These are phyloP conservation scores for Pygoscelis antarcticus DNA, from an alignment of 2,113 vertebrate genomes.

Conservation along the genomic window DNA sequence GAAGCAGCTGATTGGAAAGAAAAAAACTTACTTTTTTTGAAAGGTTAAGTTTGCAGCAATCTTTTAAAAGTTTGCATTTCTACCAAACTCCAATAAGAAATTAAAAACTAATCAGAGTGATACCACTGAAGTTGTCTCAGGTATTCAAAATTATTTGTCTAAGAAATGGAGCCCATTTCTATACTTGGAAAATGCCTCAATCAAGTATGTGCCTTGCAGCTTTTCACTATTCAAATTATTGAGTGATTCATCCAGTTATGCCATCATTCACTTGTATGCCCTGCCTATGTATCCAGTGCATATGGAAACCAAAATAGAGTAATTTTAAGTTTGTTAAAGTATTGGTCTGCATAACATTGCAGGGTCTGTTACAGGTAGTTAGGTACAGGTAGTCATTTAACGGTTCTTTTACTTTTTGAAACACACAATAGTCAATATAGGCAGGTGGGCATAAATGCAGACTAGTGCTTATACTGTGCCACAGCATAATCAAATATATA, in stretches of 20 bases:
- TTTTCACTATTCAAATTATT: not conserved
- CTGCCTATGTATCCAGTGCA: not conserved
- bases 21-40: accelerated
- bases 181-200: not conserved
- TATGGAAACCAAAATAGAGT: not conserved
- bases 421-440: not conserved
- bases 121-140: not conserved
- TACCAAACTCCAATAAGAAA: not conserved
- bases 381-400: not conserved
- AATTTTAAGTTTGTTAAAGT: not conserved
- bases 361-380: not conserved
- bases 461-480: not conserved
- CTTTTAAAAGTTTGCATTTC: not conserved
- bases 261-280: not conserved
- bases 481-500: not conserved
- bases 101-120: not conserved
- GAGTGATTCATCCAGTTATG: not conserved
- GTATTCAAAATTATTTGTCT: not conserved
- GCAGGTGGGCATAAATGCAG: not conserved
- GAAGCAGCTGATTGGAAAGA: not conserved
- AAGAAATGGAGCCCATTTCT: not conserved
- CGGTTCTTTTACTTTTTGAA: not conserved
- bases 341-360: not conserved
- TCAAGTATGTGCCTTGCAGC: not conserved
- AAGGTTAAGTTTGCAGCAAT: not conserved